These are phyloP conservation scores for Pleuronectes platessa DNA, from an alignment of 2,113 vertebrate genomes.

Conservation along the genomic window DNA sequence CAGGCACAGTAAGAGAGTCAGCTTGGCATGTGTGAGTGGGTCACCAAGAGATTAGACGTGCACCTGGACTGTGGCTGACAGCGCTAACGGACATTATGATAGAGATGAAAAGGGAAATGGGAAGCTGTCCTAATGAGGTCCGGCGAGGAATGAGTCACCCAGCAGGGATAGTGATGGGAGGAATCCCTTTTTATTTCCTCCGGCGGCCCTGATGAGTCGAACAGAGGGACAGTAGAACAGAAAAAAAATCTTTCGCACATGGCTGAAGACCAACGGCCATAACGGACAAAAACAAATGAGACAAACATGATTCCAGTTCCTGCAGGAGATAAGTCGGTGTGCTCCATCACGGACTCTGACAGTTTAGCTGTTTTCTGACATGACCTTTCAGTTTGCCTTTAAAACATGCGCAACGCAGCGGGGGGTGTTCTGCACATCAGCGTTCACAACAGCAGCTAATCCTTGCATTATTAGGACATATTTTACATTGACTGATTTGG, in stretches of 20 bases:
- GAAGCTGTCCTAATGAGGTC: slow-evolving; percentile 31
- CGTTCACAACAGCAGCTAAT: too few relatives aligned
- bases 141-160: slow-evolving; percentile 3
- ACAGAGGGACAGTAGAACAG: slow-evolving; percentile 48
- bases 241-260: slow-evolving; percentile 38
- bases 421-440: too few relatives aligned
- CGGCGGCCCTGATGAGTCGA: slow-evolving; percentile 41
- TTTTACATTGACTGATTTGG: too few relatives aligned
- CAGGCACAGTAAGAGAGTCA: slow-evolving; percentile 9
- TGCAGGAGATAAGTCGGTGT: background rate
- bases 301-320: slow-evolving; percentile 7
- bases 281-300: slow-evolving; percentile 24
- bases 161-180: slow-evolving; percentile 20
- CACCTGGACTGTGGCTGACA: slow-evolving; percentile 41
- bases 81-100: slow-evolving; percentile 4
- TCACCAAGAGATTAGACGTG: slow-evolving; percentile 9
- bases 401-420: too few relatives aligned
- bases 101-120: slow-evolving; percentile 20
- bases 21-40: slow-evolving; percentile 8
- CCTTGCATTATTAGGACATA: too few relatives aligned
- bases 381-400: background rate
- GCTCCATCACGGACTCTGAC: too few relatives aligned
- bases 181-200: slow-evolving; percentile 32
- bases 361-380: too few relatives aligned
- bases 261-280: slow-evolving; percentile 16